Base-by-base conservation (phyloP, 2,113 vertebrate genomes). In the Nothoprocta perdicaria region DNA sequence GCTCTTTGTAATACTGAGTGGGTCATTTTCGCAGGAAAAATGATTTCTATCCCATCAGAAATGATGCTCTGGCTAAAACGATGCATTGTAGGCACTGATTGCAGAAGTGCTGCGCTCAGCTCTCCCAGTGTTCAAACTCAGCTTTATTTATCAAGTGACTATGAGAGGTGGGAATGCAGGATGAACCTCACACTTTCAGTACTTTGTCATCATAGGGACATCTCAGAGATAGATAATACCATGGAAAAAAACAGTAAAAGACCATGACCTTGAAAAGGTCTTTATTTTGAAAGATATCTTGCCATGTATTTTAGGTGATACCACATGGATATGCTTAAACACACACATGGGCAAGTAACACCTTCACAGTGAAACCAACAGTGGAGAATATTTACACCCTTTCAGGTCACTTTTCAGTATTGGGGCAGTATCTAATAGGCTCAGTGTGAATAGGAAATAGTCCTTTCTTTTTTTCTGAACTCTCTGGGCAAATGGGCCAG, bases 151-250 rank as follows among this genome's bases (percentile, higher is more conserved):
- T 38, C 45, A 50, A 45, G 14, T 74, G 33, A 24, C 24, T 7
- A 1, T 35, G 31, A 81, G 76, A 55, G 14, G 33, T 0, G 12
- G n/a, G 29, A 67, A 43, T 33, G 29, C 10, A 35, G 85, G 55
- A 18, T 24, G 26, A 41, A 40, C 21, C 35, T 40, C 60, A 7
- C 26, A 31, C 45, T 88, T 60, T 43, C 43, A 73, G 40, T 57
- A 55, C 13, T 52, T 35, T 40, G 8, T 72, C 33, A 53, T 1
- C 8, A 29, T 72, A 12, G 0, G 0, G 3, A 13, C 33, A 16
- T 6, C n/a, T 43, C 2, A 0, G 0, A 24, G 12, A 10, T 6
- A 16, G 22, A 26, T 46, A 15, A 11, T 9, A 9, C 58, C 3
- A 5, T 10, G 12, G 53, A 45, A 68, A 17, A 81, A 48, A 55